Conservation (phyloP, 1,140 invertebrate genomes). For the Calosoma granatense region DNA sequence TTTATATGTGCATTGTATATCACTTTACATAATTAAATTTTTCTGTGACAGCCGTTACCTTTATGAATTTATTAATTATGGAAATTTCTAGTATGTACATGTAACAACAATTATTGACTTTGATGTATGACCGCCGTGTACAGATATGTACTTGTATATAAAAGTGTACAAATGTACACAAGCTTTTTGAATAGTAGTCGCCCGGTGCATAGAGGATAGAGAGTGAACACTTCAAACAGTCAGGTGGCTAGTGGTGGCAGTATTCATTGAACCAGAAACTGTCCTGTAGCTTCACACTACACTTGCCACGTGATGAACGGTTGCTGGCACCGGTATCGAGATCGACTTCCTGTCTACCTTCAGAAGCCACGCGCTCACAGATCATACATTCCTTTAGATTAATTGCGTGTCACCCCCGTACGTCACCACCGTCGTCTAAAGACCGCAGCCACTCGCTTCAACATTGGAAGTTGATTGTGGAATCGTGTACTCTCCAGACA, state of each 20-base stretch:
- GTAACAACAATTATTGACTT: background rate
- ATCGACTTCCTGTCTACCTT: conserved; percentile 7
- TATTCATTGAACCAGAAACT: conserved; percentile 1
- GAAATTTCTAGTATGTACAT: background rate
- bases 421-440: background rate
- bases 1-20: too few species aligned
- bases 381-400: conserved; percentile 6
- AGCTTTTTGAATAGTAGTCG: background rate
- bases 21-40: too few species aligned
- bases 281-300: conserved; percentile 7
- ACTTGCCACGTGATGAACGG: conserved; percentile 1
- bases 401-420: too few species aligned
- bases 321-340: background rate
- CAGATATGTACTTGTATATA: too few species aligned
- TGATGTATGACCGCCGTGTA: background rate
- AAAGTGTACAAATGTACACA: too few species aligned
- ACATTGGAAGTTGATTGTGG: too few species aligned
- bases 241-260: background rate
- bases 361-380: background rate
- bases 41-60: background rate
- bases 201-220: background rate
- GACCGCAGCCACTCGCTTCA: too few species aligned
- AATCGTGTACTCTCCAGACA: too few species aligned
- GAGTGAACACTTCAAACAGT: background rate
- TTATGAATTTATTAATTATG: background rate